These are phyloP conservation scores for Chloroclysta siterata DNA, from an alignment of 2,888 invertebrate genomes.

Conservation along the genomic window DNA sequence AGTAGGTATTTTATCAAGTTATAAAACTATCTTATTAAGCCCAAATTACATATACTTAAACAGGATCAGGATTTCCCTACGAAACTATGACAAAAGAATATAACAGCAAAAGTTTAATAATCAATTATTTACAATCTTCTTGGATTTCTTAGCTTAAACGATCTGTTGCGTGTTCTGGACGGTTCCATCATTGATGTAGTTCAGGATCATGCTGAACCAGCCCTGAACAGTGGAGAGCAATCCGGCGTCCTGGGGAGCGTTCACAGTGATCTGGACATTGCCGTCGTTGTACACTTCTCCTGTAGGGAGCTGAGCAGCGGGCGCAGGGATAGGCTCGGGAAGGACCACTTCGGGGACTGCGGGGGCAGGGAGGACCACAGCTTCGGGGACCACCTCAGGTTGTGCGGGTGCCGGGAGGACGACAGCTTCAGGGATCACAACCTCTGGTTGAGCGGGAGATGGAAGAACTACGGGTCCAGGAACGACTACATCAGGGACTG, in stretches of 20 bases:
- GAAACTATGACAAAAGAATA: not conserved
- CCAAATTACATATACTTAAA: too few species aligned
- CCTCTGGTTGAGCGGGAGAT: conserved; percentile 25
- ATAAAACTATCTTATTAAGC: too few species aligned
- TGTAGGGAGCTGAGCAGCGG: conserved; percentile 40
- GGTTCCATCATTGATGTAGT: conserved; percentile 62
- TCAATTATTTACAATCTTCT: conserved; percentile 6
- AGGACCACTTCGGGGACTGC: conserved; percentile 30
- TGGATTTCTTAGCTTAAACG: conserved; percentile 48
- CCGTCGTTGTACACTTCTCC: conserved; percentile 70
- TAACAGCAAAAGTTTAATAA: conserved; percentile 11
- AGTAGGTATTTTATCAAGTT: too few species aligned
- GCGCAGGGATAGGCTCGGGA: conserved; percentile 28
- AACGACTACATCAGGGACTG: conserved; percentile 12
- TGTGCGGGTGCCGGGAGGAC: conserved; percentile 23
- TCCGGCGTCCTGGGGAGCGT: conserved; percentile 54
- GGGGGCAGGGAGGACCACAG: conserved; percentile 10
- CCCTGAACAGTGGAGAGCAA: conserved; percentile 60
- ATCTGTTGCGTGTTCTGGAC: conserved; percentile 61
- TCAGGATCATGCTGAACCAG: conserved; percentile 68
- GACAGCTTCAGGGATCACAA: conserved; percentile 19
- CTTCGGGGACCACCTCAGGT: conserved; percentile 32
- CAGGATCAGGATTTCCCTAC: too few species aligned
- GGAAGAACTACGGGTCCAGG: conserved; percentile 11
- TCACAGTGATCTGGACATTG: conserved; percentile 59